Base-by-base conservation (phyloP, 2,113 vertebrate genomes). In the Datnioides undecimradiatus region DNA sequence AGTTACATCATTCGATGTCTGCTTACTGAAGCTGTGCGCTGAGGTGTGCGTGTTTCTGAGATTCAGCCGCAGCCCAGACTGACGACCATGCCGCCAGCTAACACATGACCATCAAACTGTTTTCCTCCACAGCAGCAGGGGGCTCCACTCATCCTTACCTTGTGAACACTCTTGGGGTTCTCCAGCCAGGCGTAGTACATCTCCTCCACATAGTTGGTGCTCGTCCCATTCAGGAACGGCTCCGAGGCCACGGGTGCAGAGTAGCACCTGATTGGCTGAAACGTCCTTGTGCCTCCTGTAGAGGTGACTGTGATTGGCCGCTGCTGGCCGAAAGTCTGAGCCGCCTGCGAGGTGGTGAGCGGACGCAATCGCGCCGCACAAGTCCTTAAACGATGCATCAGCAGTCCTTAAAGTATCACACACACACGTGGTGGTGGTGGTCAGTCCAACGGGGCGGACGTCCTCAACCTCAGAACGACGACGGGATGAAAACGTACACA, bases 111-210 rank as follows among this genome's bases (percentile, higher is more conserved):
- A n/a, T n/a, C n/a, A n/a, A n/a, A n/a, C n/a, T n/a, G n/a, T n/a
- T n/a, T n/a, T 45, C 38, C 63, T 64, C 59, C 62, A 21, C 6
- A 33, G 58, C 63, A 59, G 63, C 46, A 58, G 79, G 65, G 41
- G 52, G 76, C 40, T 34, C 21, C 60, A 27, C 73, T 11, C 31
- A 19, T 76, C 17, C 96, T 97, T 96, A 99, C 98, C 98, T 99
- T 99, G 93, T 99, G 98, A 54, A 99, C 98, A 91, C 98, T 99
- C 94, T 98, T 98, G 80, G 98, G 98, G 74, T 99, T 95, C 92
- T 99, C 97, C 95, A 99, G 93, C 98, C 98, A 99, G 57, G 98
- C 97, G 82, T 95, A 97, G 94, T 99, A 99, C 98, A 99, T 99
- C 92, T 99, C 98, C 93, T 99, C 98, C 93, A 99, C 97, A 80